These are phyloP conservation scores for Lophotriccus pileatus DNA, from an alignment of 2,797 vertebrate species.

Conservation along the genomic window DNA sequence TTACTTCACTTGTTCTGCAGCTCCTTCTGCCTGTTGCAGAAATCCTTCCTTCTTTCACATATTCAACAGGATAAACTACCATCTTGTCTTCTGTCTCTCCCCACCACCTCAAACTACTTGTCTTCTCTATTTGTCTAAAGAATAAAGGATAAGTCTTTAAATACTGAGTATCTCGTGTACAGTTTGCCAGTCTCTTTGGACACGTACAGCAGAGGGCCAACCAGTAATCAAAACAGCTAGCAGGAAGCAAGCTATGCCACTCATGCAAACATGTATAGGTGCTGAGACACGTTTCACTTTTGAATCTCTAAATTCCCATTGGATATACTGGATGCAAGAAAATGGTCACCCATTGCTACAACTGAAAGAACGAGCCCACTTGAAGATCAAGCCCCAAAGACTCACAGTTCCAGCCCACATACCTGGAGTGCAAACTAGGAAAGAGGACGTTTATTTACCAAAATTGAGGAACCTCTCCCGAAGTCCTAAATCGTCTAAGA, in stretches of 20 bases:
- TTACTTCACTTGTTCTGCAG: not conserved
- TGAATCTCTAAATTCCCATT: not conserved
- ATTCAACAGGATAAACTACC: not conserved
- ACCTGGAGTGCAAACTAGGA: not conserved
- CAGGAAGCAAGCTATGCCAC: not conserved
- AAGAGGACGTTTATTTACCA: not conserved
- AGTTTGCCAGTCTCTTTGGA: not conserved
- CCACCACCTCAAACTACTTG: not conserved
- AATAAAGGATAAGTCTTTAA: not conserved
- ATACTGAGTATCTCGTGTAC: not conserved
- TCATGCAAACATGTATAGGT: not conserved
- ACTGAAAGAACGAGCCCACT: rapidly evolving
- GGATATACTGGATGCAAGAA: not conserved
- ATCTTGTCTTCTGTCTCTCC: not conserved
- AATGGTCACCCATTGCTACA: not conserved
- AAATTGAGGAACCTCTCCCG: not conserved
- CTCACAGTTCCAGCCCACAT: not conserved
- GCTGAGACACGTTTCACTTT: not conserved
- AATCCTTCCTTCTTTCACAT: not conserved
- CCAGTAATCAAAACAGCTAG: not conserved
- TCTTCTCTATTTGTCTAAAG: not conserved
- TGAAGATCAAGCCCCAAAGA: not conserved
- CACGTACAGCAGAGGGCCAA: not conserved
- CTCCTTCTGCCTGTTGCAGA: not conserved
- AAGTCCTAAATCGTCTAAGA: not conserved